Evolutionary conservation across 2,888 invertebrate genomes (phyloP).

Genomic region (Choreutis nemorana): DNA sequence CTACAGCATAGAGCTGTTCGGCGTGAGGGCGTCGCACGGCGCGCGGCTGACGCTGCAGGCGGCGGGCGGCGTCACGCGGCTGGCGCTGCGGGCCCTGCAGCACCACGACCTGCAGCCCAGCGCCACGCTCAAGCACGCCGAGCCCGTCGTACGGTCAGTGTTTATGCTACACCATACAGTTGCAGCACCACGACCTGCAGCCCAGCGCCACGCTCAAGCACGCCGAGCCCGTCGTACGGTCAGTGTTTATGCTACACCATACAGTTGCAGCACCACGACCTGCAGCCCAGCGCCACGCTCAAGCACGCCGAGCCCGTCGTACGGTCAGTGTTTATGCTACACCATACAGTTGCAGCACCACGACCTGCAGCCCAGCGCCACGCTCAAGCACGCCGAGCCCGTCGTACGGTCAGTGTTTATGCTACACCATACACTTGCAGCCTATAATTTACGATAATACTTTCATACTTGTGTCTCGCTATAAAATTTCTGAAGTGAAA

Average conservation of each 20-base stretch:
- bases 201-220: conserved; percentile 79
- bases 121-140: conserved; percentile 77
- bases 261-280: conserved; percentile 80
- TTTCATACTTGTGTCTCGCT: too few species aligned
- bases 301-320: conserved; percentile 78
- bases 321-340: conserved; percentile 65
- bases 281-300: conserved; percentile 76
- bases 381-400: conserved; percentile 78
- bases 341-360: conserved; percentile 78
- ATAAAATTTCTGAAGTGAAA: too few species aligned
- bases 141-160: conserved; percentile 71
- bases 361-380: conserved; percentile 79
- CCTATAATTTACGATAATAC: too few species aligned
- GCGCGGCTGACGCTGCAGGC: conserved; percentile 73
- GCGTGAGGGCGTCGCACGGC: conserved; percentile 74
- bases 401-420: conserved; percentile 69
- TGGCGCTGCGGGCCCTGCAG: conserved; percentile 75
- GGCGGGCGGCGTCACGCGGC: conserved; percentile 77
- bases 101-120: conserved; percentile 82
- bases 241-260: too few species aligned
- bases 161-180: too few species aligned
- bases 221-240: conserved; percentile 75
- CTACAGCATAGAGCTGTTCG: conserved; percentile 84
- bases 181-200: conserved; percentile 81
- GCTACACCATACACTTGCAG: too few species aligned